Evolutionary conservation across 2,888 invertebrate species (phyloP), one percentile per base, ranked within the genome.

Genomic region (Ormyrus pomaceus): DNA sequence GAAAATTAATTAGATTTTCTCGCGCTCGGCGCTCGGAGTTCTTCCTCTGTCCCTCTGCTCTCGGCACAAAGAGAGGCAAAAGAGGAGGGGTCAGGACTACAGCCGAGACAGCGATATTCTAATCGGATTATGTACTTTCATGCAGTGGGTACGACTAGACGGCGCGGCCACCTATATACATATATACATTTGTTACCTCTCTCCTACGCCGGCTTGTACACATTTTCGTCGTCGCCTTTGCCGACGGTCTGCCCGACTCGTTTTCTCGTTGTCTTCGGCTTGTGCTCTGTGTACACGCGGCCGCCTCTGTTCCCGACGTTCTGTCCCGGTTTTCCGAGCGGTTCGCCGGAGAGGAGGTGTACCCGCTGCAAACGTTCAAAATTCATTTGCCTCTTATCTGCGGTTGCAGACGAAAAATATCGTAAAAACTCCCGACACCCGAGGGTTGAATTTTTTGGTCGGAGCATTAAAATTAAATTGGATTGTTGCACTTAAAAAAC

Each of bases 1-100:
- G 84, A 83, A 85, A 88, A 88, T 88, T 87, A 88, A 87, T 87
- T 86, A 83, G 79, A 80, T 84, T 82, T 83, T 71, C 74, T 61
- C 75, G 77, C 77, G 61, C 34, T 80, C 82, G 80, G 73, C 73
- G 65, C 71, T 59, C 56, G 34, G 34, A 34, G 34, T 4, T 34
- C 34, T 4, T 34, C 34, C 34, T 34, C 34, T 4, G 34, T 34
- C 4, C 34, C 34, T 4, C 34, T 34, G 34, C 4, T 34, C 34
- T 74, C 80, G 7, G 55, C 45, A 71, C 59, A 58, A 56, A 76
- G 69, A 51, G 53, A 61, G 59, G 53, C 6, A 51, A 45, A 19
- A 34, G 34, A 34, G 34, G 58, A 34, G 13, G n/a, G 13, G 48
- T 61, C 7, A 11, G 45, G 2, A n/a, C 9, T 45, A n/a, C 45